These are phyloP conservation scores for Petrophora chlorosata DNA, from an alignment of 2,888 invertebrate genomes.

Conservation along the genomic window DNA sequence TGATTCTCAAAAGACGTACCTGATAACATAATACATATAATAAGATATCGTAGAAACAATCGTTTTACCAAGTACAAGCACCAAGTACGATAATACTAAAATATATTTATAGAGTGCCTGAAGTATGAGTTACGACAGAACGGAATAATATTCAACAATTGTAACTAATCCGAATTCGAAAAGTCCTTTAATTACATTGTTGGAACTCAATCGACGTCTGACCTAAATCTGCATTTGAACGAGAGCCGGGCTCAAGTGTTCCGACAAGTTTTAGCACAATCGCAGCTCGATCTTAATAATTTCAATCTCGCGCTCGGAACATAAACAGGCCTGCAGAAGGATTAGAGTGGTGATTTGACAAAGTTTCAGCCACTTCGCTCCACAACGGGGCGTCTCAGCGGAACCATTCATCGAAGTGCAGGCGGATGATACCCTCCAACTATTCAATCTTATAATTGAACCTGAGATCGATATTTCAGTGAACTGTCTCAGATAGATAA, in stretches of 20 bases:
- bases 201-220: conserved; percentile 72
- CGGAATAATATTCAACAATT: conserved; percentile 43
- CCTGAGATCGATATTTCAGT: conserved; percentile 21
- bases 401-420: conserved; percentile 28
- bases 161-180: conserved; percentile 63
- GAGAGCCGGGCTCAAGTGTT: conserved; percentile 59
- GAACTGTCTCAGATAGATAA: conserved; percentile 18
- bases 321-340: conserved; percentile 72
- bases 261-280: conserved; percentile 73
- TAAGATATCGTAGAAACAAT: too few species aligned
- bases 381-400: conserved; percentile 32
- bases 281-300: conserved; percentile 76
- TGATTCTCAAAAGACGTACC: too few species aligned
- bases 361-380: conserved; percentile 59
- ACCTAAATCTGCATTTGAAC: conserved; percentile 80
- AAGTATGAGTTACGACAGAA: conserved; percentile 14
- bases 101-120: too few species aligned
- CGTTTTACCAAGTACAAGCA: too few species aligned
- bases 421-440: conserved; percentile 20
- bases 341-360: conserved; percentile 69
- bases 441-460: conserved; percentile 28
- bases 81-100: too few species aligned
- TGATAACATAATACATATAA: too few species aligned
- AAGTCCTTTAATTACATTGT: conserved; percentile 70
- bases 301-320: conserved; percentile 69